Evolutionary conservation across 2,888 invertebrate species (phyloP), one percentile per base, ranked within the genome.

Genomic region (Empis livida): DNA sequence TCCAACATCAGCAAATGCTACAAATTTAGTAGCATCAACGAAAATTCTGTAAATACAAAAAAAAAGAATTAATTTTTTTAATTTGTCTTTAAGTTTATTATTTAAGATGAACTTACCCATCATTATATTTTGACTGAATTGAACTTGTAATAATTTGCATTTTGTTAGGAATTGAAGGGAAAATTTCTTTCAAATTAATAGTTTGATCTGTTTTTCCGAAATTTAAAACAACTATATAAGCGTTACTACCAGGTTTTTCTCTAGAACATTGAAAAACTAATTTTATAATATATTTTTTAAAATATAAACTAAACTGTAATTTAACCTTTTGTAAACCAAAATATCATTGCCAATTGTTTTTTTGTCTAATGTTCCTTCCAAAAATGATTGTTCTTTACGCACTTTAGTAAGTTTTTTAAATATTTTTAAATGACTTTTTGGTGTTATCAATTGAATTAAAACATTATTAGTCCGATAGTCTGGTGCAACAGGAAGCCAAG

Each of bases 401-500:
- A 84, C 61, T 11, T 62, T 54, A 0, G 75, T 62, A 31, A 84
- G 60, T 2, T 71, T 63, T 56, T 77, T 75, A 59, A 84, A 85
- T 3, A 82, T 68, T 46, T 77, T 77, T 48, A 79, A 72, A 57
- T 82, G 80, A 15, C 80, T 81, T n/a, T 71, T 68, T 0, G 70
- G 65, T 0, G 60, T 61, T 1, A 56, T 56, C n/a, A 61, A 63
- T 60, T 84, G 76, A 6, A 62, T 63, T 49, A 72, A 67, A 1
- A 83, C 75, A 58, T 86, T 86, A 2, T 78, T 63, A 0, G 58
- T 62, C 49, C 65, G 66, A 56, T 77, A 83, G 39, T 80, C 77
- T 0, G 62, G 61, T 20, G 82, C 74, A 2, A 85, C 77, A 1
- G 84, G 84, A 8, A 85, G 61, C 84, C 85, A 85, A 1, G 84